Evolutionary conservation across 2,888 invertebrate species (phyloP), one percentile per base, ranked within the genome.

Genomic region (Neoaliturus tenellus): DNA sequence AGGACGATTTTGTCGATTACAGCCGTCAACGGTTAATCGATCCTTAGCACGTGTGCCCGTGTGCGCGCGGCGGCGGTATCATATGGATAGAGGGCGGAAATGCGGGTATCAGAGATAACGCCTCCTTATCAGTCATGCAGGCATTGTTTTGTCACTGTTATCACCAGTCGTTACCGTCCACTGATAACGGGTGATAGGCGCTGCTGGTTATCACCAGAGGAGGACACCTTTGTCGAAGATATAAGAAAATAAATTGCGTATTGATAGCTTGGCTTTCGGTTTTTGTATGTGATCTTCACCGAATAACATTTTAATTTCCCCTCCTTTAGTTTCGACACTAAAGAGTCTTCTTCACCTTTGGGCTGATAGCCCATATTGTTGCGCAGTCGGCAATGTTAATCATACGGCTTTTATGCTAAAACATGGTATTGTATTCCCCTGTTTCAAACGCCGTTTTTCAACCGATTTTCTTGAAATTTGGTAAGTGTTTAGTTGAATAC

Each of bases 31-130:
- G n/a, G n/a, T 44, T 44, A 44, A 55, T 55, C 5, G 20, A 12
- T 55, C 51, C 23, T 44, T 8, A 44, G 4, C 44, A 44, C 44
- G 35, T n/a, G 35, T 28, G 48, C 25, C 10, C 25, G 35, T 28
- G 48, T 14, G 2, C 25, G 20, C 10, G 39, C 20, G 75, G 48
- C 20, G 17, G 25, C 31, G 75, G 28, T 71, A 71, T 75, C 75
- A 44, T 25, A 3, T 25, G 14, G 44, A 75, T 75, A 75, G 44
- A 14, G 25, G 48, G 25, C 75, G 75, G 75, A 75, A 39, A 75
- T 75, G 75, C 75, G 75, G 75, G 75, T 75, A 75, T 75, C 75
- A 75, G 23, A 20, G 75, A 75, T 75, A 75, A 23, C 23, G 17
- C 25, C 39, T 28, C n/a, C 25, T 48, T 75, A 75, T 75, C 75